phyloP scores from a whole-genome alignment of 1,140 invertebrate genomes.

The Achroia grisella region DNA sequence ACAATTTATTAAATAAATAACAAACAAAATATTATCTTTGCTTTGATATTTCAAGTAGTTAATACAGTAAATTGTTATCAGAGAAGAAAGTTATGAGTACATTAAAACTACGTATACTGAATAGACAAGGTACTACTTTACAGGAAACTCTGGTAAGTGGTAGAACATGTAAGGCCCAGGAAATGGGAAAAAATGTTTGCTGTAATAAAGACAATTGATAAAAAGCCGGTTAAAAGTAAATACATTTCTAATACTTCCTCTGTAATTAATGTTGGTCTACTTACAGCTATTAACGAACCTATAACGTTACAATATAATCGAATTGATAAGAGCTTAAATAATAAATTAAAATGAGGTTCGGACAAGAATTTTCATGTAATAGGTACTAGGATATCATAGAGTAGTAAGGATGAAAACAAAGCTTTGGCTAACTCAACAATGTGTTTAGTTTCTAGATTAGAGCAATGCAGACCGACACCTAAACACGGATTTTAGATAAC shows the following conservation, averaged over 20 bases:
- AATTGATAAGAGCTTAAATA: slow-evolving; percentile 6
- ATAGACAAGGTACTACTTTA: background rate
- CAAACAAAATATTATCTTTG: no score
- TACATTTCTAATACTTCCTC: background rate
- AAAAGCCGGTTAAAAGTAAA: slow-evolving; percentile 5
- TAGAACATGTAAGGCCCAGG: slow-evolving; percentile 26
- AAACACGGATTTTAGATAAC: slow-evolving; percentile 73
- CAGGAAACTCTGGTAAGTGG: slow-evolving; percentile 29
- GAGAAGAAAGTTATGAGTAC: slow-evolving; percentile 20
- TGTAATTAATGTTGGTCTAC: no score
- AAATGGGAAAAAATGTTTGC: slow-evolving; percentile 17
- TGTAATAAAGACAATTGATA: slow-evolving; percentile 24
- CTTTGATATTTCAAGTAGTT: no score
- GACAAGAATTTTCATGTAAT: background rate
- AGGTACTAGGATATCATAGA: slow-evolving; percentile 19
- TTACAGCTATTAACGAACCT: no score
- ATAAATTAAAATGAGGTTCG: background rate
- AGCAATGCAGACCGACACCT: slow-evolving; percentile 68
- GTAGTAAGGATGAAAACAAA: slow-evolving; percentile 45
- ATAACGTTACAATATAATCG: no score
- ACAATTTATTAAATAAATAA: no score
- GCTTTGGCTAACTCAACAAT: slow-evolving; percentile 57
- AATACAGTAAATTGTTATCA: slow-evolving; percentile 3
- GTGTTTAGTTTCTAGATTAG: slow-evolving; percentile 71
- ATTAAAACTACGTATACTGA: slow-evolving; percentile 5